A percentile compares a stretch with the other conserved stretches of the same genome.
phyloP scores from a whole-genome alignment of 2,113 vertebrate species.

The Budorcas taxicolor region DNA sequence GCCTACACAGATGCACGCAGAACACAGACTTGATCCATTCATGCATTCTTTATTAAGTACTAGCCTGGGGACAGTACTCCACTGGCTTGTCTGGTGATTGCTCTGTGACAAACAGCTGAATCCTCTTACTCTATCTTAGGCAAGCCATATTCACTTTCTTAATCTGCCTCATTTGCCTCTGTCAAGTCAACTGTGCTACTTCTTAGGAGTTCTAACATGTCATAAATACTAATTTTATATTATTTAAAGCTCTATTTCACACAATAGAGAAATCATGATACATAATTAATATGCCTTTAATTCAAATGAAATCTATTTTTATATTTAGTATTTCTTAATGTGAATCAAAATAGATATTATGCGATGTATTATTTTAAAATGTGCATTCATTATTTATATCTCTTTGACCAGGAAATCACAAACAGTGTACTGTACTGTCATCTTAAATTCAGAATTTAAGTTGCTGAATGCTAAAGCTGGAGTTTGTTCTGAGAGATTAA shows the following conservation, averaged over 20 bases:
- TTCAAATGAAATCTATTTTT: neutral
- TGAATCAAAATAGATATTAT: neutral
- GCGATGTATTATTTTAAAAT: neutral
- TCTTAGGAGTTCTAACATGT: neutral
- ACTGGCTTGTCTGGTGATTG: neutral
- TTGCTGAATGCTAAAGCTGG: neutral
- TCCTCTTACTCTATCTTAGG: conserved; percentile 14
- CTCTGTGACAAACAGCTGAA: conserved; percentile 36
- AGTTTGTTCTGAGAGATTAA: neutral
- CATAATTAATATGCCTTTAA: neutral
- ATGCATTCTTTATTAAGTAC: conserved; percentile 43
- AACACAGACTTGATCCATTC: conserved; percentile 59
- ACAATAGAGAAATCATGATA: neutral
- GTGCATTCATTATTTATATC: neutral
- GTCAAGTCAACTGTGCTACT: neutral
- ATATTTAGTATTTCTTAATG: neutral
- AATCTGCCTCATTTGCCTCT: conserved; percentile 16
- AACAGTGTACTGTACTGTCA: neutral
- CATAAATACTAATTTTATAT: neutral
- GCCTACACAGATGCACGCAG: conserved; percentile 25
- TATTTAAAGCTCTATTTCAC: neutral
- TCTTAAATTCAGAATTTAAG: neutral
- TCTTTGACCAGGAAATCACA: neutral
- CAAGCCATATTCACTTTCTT: neutral
- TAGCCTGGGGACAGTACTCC: conserved; percentile 24